Percentiles rank a stretch among this genome's conserved stretches.
These are phyloP conservation scores for Irena cyanogastra DNA, from an alignment of 2,113 vertebrate genomes.

Conservation along the genomic window DNA sequence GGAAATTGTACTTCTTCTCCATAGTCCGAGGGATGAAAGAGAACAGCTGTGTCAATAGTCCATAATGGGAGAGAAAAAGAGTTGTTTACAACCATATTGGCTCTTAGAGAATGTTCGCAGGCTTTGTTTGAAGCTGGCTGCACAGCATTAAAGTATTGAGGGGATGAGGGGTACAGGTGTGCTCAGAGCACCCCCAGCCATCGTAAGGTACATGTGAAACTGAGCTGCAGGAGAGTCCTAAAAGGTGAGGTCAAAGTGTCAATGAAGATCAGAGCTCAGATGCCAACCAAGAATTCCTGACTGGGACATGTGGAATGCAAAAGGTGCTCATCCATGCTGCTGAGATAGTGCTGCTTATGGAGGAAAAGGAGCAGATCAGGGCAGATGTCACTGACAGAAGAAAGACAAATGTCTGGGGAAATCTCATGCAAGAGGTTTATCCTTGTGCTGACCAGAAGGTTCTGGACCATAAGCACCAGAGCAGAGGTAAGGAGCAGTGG, in stretches of 20 bases:
- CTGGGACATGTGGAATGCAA: neutral
- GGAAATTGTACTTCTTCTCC: neutral
- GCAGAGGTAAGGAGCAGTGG: neutral
- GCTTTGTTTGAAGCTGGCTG: neutral
- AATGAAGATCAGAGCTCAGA: neutral
- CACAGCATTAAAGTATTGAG: neutral
- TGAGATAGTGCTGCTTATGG: neutral
- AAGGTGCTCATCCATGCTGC: neutral
- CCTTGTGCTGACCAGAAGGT: neutral
- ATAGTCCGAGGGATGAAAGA: neutral
- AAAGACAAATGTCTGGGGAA: neutral
- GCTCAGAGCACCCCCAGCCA: neutral
- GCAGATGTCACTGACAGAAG: neutral
- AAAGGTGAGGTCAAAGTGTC: neutral
- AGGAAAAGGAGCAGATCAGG: neutral
- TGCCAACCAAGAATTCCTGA: neutral
- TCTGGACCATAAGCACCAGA: neutral
- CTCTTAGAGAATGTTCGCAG: neutral
- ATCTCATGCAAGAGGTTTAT: neutral
- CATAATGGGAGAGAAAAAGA: neutral
- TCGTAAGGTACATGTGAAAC: neutral
- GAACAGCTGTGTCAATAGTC: slow-evolving; percentile 10
- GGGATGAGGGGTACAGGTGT: neutral
- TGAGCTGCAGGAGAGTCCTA: neutral
- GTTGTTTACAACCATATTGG: neutral